A percentile compares a stretch with the other conserved stretches of the same genome.
Conservation (phyloP, 2,888 invertebrate species). For the Cosmia trapezina region DNA sequence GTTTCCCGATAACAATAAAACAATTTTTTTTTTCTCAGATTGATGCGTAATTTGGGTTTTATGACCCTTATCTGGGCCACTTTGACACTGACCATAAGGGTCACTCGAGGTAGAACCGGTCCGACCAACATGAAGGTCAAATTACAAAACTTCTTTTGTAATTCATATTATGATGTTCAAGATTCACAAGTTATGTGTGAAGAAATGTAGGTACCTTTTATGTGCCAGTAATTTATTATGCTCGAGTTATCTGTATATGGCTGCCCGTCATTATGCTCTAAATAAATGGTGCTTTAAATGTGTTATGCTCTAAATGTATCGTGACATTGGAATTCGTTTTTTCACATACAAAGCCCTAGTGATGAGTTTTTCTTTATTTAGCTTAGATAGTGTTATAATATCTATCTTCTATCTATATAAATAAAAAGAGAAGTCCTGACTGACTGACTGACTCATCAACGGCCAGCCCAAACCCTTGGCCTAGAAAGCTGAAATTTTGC, state of each 20-base stretch:
- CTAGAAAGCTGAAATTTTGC: too few species aligned
- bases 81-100: constrained; percentile 55
- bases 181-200: constrained; percentile 22
- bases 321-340: constrained; percentile 19
- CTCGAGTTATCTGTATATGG: background rate
- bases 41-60: constrained; percentile 15
- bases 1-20: background rate
- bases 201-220: constrained; percentile 27
- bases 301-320: constrained; percentile 4
- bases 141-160: constrained; percentile 63
- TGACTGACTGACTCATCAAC: too few species aligned
- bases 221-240: constrained; percentile 10
- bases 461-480: too few species aligned
- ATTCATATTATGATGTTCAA: constrained; percentile 40
- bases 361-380: background rate
- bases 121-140: constrained; percentile 53
- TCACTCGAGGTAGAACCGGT: constrained; percentile 37
- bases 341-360: background rate
- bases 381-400: background rate
- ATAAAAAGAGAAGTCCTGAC: too few species aligned
- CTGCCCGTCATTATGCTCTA: constrained; percentile 8
- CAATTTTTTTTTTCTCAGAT: background rate
- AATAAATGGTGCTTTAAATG: constrained; percentile 5
- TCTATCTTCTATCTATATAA: too few species aligned
- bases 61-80: constrained; percentile 42